A percentile compares a stretch with the other conserved stretches of the same genome.
Evolutionary conservation across 2,113 vertebrate species (phyloP).

Genomic region (Mus musculus): DNA sequence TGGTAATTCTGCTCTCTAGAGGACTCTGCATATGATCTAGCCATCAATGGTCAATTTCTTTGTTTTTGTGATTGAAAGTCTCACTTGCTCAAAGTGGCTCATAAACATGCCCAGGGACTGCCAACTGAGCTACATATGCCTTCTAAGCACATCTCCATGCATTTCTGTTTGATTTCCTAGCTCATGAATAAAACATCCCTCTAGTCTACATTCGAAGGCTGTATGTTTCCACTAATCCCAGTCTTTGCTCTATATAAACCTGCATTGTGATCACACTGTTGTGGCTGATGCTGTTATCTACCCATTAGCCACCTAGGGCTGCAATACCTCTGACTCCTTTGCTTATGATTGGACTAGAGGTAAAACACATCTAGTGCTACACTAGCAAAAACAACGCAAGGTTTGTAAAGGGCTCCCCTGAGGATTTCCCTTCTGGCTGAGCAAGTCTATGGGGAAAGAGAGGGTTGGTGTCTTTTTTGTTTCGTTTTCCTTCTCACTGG

Average conservation of each 20-base stretch:
- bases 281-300: conserved; percentile 51
- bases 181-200: conserved; percentile 76
- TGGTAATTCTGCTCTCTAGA: background rate
- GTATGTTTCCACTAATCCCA: conserved; percentile 80
- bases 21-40: background rate
- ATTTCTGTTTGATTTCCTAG: conserved; percentile 78
- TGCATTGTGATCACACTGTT: conserved; percentile 64
- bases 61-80: background rate
- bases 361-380: background rate
- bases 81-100: background rate
- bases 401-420: background rate
- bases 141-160: conserved; percentile 61
- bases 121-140: background rate
- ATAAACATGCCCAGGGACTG: background rate
- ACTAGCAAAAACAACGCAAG: conserved; percentile 6
- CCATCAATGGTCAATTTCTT: background rate
- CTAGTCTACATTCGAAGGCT: conserved; percentile 71
- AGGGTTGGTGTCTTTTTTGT: background rate
- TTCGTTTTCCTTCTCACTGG: background rate
- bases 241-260: conserved; percentile 74
- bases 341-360: background rate
- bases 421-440: background rate
- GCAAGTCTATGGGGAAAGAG: background rate
- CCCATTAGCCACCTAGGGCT: background rate
- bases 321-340: background rate